Base-by-base conservation (phyloP, 2,113 vertebrate genomes). In the Poeciliopsis retropinna region DNA sequence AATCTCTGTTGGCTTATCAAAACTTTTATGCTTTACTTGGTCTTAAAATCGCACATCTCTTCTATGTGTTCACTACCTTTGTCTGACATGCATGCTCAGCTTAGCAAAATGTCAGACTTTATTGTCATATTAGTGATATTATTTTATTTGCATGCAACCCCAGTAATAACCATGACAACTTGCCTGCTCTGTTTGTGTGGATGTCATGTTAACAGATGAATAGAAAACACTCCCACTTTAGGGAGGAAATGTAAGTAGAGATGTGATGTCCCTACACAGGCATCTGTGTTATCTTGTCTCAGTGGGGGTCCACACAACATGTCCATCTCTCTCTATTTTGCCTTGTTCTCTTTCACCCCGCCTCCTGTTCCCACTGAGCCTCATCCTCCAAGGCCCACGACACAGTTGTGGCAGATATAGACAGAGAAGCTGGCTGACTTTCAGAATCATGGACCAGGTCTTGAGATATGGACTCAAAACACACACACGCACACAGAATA, bases 381-480 rank as follows among this genome's bases (percentile, higher is more conserved):
- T 67, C 32, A 63, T 73, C 64, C 71, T 57, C 47, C 2, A 25
- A n/a, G 72, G 31, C 73, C 75, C 44, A 57, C 14, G 10, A 78
- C 73, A 67, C 25, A 61, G 30, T 74, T 80, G 78, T 37, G 47
- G 62, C 67, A 73, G 72, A 11, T 13, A 0, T 29, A 34, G 39
- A 70, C 27, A 64, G 54, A 64, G 27, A 73, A 73, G 51, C 11
- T 34, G 70, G 57, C 79, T 74, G 69, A 79, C 73, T 75, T 77
- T 88, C 83, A 84, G 69, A 87, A 85, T 91, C 81, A 80, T 86
- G 80, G 85, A 91, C 66, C 76, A 72, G 86, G 86, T 88, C 86
- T 63, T 2, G 62, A 81, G 87, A 83, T 17, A 64, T 62, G 76
- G 66, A 66, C 68, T 63, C 41, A 28, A 71, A 27, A 47, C 62